Base-by-base conservation (phyloP, 2,113 vertebrate genomes). In the Melanocharis versteri region DNA sequence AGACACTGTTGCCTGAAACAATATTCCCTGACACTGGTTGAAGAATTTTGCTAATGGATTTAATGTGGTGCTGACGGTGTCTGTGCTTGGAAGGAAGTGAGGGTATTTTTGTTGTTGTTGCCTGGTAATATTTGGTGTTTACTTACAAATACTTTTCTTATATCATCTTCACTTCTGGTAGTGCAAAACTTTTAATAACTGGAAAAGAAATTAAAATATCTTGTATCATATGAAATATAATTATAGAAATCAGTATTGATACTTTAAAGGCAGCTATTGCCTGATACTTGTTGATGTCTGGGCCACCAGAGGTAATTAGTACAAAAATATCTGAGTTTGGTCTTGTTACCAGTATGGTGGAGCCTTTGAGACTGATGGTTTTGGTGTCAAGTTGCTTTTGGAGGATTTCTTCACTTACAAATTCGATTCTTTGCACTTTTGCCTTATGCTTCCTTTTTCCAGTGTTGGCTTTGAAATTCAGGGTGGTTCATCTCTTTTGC, bases 91-190 rank as follows among this genome's bases (percentile, higher is more conserved):
- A 90, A 87, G 86, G 76, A 93, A 83, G 86, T 23, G 33, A 90
- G 57, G 31, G 64, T 92, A 69, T 95, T 90, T 93, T 83, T 94
- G 44, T 78, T 92, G 58, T 87, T 93, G 80, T 81, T 93, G 76
- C 90, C 71, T 92, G 81, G 92, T 93, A 90, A 88, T 97, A 77
- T 76, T 94, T 83, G 33, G 6, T 91, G 84, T 90, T 94, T 95
- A 39, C 94, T 95, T 92, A 68, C 47, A 94, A 58, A 83, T 92
- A 70, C 53, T 83, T 95, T 78, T 58, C 30, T 33, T 77, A 6
- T 24, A 86, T 89, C 22, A 26, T 76, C 79, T 71, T 90, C n/a
- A 39, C 54, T 88, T 73, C 71, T 94, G 58, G 37, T 80, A 73
- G 68, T 70, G 58, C 33, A 83, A 77, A 94, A 65, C 33, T 72